Evolutionary conservation across 2,113 vertebrate genomes (phyloP), one percentile per base, ranked within the genome.

Genomic region (Myocastor coypus): DNA sequence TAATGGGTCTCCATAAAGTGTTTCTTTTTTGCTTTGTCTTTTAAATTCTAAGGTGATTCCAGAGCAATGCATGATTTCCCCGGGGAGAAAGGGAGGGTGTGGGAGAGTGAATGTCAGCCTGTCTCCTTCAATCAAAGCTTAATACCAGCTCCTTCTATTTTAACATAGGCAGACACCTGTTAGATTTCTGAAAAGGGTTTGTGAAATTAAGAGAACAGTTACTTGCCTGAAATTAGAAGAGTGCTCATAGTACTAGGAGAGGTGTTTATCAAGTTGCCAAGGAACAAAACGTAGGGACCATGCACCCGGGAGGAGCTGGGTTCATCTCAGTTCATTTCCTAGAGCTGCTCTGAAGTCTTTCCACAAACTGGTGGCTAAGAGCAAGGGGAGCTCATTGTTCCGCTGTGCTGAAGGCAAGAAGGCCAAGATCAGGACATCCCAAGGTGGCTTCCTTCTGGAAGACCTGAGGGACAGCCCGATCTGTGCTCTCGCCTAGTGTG

Each of bases 151-250:
- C 37, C 42, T 64, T 6, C 37, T 40, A 34, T 26, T 83, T 84
- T 83, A 73, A 87, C 2, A 6, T 91, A 22, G 55, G 40, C 3
- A 64, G 52, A 69, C 75, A 52, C 24, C 80, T 34, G 30, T 52
- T 84, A 78, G 61, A 83, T 59, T 59, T 34, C 88, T 7, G 12
- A 37, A 63, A 40, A 83, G 37, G 78, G 75, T 40, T 3, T 52
- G 68, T 52, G 37, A 94, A 75, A 71, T 93, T 80, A 68, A 87
- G 42, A 83, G 88, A 50, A 34, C 40, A 40, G 59, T 34, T 84
- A 24, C 63, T 83, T 59, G 34, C 52, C 63, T 32, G 19, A 91
- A 66, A 85, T 91, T 82, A 61, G 78, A 69, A 95, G 59, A 71
- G 37, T 42, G 0, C 26, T 7, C 37, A 0, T n/a, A 40, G n/a